Evolutionary conservation across 2,797 vertebrate genomes (phyloP).

Genomic region (Melopsittacus undulatus): DNA sequence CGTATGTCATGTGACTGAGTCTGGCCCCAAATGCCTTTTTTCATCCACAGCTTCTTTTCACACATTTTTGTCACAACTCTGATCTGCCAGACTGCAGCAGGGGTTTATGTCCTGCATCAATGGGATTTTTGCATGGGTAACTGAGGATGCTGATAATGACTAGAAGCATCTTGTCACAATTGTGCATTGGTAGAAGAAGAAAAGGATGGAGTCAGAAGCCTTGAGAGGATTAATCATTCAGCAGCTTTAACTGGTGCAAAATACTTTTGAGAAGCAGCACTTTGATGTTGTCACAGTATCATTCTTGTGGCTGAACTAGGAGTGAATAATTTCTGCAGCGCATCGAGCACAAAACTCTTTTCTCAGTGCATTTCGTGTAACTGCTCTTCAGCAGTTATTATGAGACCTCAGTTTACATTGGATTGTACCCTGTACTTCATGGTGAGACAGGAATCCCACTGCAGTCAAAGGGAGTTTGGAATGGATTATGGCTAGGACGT

Average conservation of each 20-base stretch:
- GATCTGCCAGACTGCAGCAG: not conserved
- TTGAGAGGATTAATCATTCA: slow-evolving; percentile 33
- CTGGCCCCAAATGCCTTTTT: not conserved
- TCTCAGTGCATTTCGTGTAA: not conserved
- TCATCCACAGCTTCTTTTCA: slow-evolving; percentile 13
- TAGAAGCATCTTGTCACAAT: not conserved
- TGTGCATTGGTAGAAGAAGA: not conserved
- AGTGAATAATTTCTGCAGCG: not conserved
- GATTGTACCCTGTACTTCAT: not conserved
- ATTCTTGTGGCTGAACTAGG: slow-evolving; percentile 9
- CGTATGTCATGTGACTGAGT: not conserved
- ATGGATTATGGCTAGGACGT: not conserved
- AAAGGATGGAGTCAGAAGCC: not conserved
- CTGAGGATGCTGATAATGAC: not conserved
- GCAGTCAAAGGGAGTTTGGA: not conserved
- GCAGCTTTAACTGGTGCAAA: slow-evolving; percentile 11
- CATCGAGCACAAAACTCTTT: not conserved
- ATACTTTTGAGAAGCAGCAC: not conserved
- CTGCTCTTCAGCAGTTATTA: not conserved
- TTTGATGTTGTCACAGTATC: not conserved
- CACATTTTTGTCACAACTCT: not conserved
- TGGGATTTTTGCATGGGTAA: not conserved
- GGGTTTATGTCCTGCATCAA: not conserved
- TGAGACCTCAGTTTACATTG: not conserved
- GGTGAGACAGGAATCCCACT: not conserved